These are phyloP conservation scores for Meloidogyne chitwoodi DNA, from an alignment of 1,140 invertebrate genomes.

Conservation along the genomic window DNA sequence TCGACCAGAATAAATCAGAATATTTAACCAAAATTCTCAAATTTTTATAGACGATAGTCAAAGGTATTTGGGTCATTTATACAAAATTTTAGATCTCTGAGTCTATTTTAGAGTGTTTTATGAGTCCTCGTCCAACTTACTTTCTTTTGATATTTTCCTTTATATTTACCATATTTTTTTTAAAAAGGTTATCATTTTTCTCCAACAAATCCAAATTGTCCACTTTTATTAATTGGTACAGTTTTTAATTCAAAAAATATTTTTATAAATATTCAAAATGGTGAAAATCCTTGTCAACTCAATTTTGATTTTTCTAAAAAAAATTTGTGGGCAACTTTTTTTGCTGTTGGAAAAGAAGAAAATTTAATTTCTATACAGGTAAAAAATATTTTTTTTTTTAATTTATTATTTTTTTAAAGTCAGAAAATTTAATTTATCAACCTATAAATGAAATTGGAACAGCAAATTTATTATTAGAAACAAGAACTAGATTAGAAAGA, in stretches of 20 bases:
- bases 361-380: slow-evolving; percentile 23
- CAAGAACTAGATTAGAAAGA: slow-evolving; percentile 40
- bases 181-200: slow-evolving; percentile 13
- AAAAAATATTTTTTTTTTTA: background rate
- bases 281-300: slow-evolving; percentile 28
- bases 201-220: slow-evolving; percentile 25
- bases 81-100: no score
- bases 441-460: slow-evolving; percentile 14
- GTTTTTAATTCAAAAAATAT: slow-evolving; percentile 29
- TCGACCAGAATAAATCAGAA: background rate
- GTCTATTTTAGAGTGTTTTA: no score
- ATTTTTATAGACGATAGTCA: no score
- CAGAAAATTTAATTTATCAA: background rate
- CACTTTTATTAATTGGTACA: slow-evolving; percentile 28
- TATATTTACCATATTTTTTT: background rate
- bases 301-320: slow-evolving; percentile 41
- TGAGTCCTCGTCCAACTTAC: no score
- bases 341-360: slow-evolving; percentile 6
- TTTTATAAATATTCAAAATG: slow-evolving; percentile 38
- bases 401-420: slow-evolving; percentile 17
- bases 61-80: no score
- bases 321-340: slow-evolving; percentile 32
- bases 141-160: no score
- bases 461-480: slow-evolving; percentile 41
- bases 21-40: background rate